These are phyloP conservation scores for Drosophila obscura DNA, from an alignment of 1,140 invertebrate species.

Conservation along the genomic window DNA sequence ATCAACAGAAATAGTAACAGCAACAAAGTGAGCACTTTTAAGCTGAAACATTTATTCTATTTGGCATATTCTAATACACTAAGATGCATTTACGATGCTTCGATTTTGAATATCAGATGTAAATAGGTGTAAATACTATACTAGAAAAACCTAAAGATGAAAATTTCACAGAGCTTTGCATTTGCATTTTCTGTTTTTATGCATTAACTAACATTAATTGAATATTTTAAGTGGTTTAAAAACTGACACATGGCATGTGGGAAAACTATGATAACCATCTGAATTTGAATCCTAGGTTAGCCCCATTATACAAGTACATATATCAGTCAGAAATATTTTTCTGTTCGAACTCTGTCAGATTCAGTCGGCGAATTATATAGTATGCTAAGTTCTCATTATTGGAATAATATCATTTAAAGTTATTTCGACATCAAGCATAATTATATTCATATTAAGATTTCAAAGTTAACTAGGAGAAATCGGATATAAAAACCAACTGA, in stretches of 20 bases:
- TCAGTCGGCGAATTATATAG: not conserved
- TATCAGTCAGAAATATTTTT: not conserved
- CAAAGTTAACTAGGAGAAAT: slow-evolving; percentile 44
- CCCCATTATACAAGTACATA: too few relatives aligned
- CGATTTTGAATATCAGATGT: slow-evolving; percentile 26
- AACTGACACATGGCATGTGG: too few relatives aligned
- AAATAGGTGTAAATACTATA: slow-evolving; percentile 46
- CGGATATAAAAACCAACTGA: slow-evolving; percentile 53
- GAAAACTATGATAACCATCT: slow-evolving; percentile 4
- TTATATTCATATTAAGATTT: slow-evolving; percentile 25
- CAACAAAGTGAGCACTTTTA: slow-evolving; percentile 15
- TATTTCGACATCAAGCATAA: slow-evolving; percentile 37
- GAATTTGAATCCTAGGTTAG: slow-evolving; percentile 11
- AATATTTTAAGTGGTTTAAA: too few relatives aligned
- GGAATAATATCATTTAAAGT: slow-evolving; percentile 21
- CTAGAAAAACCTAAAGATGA: slow-evolving; percentile 17
- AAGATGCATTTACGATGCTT: slow-evolving; percentile 52
- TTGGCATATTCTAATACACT: slow-evolving; percentile 17
- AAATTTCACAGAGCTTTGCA: slow-evolving; percentile 36
- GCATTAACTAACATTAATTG: slow-evolving; percentile 2
- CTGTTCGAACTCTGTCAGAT: too few relatives aligned
- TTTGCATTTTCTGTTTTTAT: slow-evolving; percentile 17
- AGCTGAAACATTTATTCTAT: slow-evolving; percentile 16
- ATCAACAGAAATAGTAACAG: slow-evolving; percentile 35
- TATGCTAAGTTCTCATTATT: not conserved